phyloP scores from a whole-genome alignment of 2,797 vertebrate genomes.

The Chiroxiphia lanceolata region DNA sequence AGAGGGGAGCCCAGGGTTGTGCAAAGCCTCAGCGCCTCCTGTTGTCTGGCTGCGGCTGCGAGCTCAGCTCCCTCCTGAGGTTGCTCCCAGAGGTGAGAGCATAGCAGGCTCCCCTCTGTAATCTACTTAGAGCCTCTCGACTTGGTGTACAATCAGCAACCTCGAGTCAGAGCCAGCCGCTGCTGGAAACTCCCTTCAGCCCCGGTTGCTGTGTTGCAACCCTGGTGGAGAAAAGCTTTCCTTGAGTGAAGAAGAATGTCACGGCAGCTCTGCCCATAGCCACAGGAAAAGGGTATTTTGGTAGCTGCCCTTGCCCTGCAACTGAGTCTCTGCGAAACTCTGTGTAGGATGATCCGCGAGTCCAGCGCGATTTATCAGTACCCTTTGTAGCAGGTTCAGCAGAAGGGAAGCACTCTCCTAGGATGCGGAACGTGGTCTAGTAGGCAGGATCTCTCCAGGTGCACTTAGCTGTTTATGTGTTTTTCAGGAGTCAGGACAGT shows the following conservation, averaged over 20 bases:
- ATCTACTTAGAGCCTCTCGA: background rate
- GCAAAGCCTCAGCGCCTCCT: conserved; percentile 76
- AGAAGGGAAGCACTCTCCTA: background rate
- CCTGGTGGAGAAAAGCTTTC: background rate
- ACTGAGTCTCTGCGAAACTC: background rate
- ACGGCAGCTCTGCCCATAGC: background rate
- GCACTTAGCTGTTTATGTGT: background rate
- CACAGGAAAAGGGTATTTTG: background rate
- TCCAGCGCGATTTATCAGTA: background rate
- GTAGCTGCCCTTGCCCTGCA: background rate
- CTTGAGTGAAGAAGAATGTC: background rate
- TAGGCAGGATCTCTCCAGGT: background rate
- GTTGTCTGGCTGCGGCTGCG: background rate
- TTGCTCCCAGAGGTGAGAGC: background rate
- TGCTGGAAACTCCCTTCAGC: background rate
- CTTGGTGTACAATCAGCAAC: background rate
- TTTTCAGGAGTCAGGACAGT: background rate
- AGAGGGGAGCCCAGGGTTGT: background rate
- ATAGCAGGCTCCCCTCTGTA: background rate
- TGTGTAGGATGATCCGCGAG: background rate
- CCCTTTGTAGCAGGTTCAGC: background rate
- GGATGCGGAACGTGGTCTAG: fast-evolving
- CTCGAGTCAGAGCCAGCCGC: background rate
- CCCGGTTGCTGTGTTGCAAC: background rate
- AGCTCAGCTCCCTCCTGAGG: background rate